Evolutionary conservation across 2,113 vertebrate genomes (phyloP).

Genomic region (Peromyscus maniculatus): DNA sequence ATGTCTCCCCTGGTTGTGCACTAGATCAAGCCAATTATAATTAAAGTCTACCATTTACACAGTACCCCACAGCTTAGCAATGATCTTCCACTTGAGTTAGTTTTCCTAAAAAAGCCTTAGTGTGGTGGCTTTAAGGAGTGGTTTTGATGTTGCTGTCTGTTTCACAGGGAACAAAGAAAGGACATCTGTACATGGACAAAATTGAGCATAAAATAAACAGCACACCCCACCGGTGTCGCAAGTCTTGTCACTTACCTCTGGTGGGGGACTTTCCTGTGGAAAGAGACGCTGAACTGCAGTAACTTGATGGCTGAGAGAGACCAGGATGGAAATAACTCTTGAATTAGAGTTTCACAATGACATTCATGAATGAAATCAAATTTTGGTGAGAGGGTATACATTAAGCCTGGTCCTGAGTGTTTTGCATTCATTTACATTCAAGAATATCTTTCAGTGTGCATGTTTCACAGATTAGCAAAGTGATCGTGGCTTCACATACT

Average conservation of each 20-base stretch:
- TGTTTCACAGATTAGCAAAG: slow-evolving; percentile 28
- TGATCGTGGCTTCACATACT: not conserved
- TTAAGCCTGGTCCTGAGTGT: not conserved
- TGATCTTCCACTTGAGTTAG: slow-evolving; percentile 67
- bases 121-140: slow-evolving; percentile 12
- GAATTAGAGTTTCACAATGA: slow-evolving; percentile 12
- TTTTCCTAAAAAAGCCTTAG: slow-evolving; percentile 69
- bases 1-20: slow-evolving; percentile 71
- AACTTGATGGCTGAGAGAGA: not conserved
- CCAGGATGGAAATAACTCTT: not conserved
- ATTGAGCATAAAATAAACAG: not conserved
- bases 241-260: not conserved
- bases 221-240: not conserved
- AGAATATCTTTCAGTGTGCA: not conserved
- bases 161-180: slow-evolving; percentile 19
- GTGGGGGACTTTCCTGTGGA: not conserved
- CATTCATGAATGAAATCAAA: not conserved
- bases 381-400: not conserved
- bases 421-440: not conserved
- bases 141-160: not conserved
- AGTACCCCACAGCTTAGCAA: slow-evolving; percentile 79
- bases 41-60: slow-evolving; percentile 68
- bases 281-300: not conserved
- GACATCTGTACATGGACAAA: not conserved
- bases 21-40: slow-evolving; percentile 72